phyloP scores from a whole-genome alignment of 2,113 vertebrate genomes.

The Zosterops borbonicus region DNA sequence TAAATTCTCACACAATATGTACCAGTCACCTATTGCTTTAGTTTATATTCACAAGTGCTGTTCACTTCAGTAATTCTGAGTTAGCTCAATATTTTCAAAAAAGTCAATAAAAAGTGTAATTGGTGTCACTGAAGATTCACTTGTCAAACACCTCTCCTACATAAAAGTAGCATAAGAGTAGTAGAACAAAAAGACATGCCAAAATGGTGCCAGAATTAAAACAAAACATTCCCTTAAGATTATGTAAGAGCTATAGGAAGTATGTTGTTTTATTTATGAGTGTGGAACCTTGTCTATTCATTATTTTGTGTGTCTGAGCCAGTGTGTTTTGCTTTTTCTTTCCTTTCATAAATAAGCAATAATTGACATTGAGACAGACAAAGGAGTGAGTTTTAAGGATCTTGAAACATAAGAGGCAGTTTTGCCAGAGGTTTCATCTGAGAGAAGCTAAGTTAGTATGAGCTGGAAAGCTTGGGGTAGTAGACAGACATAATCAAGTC shows the following conservation, averaged over 20 bases:
- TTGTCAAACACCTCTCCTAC: slow-evolving; percentile 25
- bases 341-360: slow-evolving; percentile 20
- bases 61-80: background rate
- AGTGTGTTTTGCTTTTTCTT: slow-evolving; percentile 15
- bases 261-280: slow-evolving; percentile 64
- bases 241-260: slow-evolving; percentile 44
- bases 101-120: background rate
- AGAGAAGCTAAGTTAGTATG: background rate
- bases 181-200: slow-evolving; percentile 35
- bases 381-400: slow-evolving; percentile 44
- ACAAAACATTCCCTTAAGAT: background rate
- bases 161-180: slow-evolving; percentile 8
- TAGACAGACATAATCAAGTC: slow-evolving; percentile 21
- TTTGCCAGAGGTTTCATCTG: background rate
- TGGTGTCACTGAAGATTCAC: slow-evolving; percentile 20
- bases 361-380: slow-evolving; percentile 36
- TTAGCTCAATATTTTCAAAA: background rate
- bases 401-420: background rate
- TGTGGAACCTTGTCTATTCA: slow-evolving; percentile 20
- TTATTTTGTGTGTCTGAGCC: slow-evolving; percentile 30
- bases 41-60: background rate
- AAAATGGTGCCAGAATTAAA: background rate
- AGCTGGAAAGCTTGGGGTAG: slow-evolving; percentile 18
- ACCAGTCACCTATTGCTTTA: background rate
- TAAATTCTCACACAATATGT: background rate